phyloP scores from a whole-genome alignment of 2,113 vertebrate species.

The Erythrocebus patas region DNA sequence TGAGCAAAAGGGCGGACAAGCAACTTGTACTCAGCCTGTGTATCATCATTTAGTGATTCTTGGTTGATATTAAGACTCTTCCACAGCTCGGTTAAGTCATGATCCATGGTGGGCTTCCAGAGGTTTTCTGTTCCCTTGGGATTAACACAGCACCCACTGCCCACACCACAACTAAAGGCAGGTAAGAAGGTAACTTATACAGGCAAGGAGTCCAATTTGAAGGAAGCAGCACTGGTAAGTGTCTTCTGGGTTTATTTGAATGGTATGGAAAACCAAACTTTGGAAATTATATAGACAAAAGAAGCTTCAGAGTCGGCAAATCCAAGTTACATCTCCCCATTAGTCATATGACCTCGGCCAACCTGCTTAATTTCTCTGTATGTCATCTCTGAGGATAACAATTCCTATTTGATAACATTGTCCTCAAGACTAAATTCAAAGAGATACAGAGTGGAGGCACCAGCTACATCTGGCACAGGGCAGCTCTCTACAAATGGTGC shows the following conservation, averaged over 20 bases:
- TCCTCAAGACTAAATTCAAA: background rate
- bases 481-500: background rate
- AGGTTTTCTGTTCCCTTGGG: background rate
- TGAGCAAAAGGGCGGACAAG: background rate
- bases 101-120: background rate
- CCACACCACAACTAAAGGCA: background rate
- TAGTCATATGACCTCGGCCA: background rate
- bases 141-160: background rate
- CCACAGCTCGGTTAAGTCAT: background rate
- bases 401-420: background rate
- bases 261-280: background rate
- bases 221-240: background rate
- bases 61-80: background rate
- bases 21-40: background rate
- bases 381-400: background rate
- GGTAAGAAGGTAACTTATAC: background rate
- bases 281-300: background rate
- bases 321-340: background rate
- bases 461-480: background rate
- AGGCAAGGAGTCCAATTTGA: background rate
- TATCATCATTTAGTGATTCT: background rate
- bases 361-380: background rate
- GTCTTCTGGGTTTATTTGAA: background rate
- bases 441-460: background rate
- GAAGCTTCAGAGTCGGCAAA: background rate